Evolutionary conservation across 2,888 invertebrate genomes (phyloP).

Genomic region (Drosophila kambysellisi): DNA sequence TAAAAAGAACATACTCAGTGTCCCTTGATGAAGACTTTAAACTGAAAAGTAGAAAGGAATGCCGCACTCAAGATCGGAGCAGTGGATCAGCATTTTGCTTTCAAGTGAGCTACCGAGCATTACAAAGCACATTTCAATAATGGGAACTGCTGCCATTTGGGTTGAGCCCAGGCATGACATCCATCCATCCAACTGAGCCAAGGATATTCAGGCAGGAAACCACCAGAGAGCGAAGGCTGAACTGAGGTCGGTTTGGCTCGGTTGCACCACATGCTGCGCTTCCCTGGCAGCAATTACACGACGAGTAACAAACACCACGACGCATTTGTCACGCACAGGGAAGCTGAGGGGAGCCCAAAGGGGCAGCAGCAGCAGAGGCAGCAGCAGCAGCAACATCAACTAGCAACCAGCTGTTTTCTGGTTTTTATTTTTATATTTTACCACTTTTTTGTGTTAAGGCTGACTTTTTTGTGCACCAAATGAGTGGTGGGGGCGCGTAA

Average conservation of each 20-base stretch:
- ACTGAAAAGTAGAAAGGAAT: slow-evolving; percentile 18
- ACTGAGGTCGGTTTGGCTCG: slow-evolving; percentile 16
- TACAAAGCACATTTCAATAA: slow-evolving; percentile 50
- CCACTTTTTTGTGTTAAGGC: slow-evolving; percentile 15
- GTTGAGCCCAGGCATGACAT: slow-evolving; percentile 24
- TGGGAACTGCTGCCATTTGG: slow-evolving; percentile 19
- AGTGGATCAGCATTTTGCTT: slow-evolving; percentile 21
- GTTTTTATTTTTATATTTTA: slow-evolving; percentile 60
- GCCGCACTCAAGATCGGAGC: slow-evolving; percentile 34
- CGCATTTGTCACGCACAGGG: slow-evolving; percentile 78
- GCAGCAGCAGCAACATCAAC: slow-evolving; percentile 18
- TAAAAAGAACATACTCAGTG: neutral
- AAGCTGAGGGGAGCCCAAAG: slow-evolving; percentile 8
- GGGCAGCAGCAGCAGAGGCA: neutral
- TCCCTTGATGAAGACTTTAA: slow-evolving; percentile 29
- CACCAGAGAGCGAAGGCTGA: slow-evolving; percentile 17
- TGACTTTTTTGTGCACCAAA: slow-evolving; percentile 18
- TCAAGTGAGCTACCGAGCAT: slow-evolving; percentile 32
- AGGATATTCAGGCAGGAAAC: slow-evolving; percentile 59
- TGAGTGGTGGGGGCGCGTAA: slow-evolving; percentile 19
- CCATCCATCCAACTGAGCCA: slow-evolving; percentile 36
- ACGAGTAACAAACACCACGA: slow-evolving; percentile 70
- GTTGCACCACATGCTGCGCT: slow-evolving; percentile 65
- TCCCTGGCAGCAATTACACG: slow-evolving; percentile 72
- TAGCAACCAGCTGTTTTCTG: slow-evolving; percentile 74